phyloP scores from a whole-genome alignment of 2,113 vertebrate species.

The Oryzias woworae region DNA sequence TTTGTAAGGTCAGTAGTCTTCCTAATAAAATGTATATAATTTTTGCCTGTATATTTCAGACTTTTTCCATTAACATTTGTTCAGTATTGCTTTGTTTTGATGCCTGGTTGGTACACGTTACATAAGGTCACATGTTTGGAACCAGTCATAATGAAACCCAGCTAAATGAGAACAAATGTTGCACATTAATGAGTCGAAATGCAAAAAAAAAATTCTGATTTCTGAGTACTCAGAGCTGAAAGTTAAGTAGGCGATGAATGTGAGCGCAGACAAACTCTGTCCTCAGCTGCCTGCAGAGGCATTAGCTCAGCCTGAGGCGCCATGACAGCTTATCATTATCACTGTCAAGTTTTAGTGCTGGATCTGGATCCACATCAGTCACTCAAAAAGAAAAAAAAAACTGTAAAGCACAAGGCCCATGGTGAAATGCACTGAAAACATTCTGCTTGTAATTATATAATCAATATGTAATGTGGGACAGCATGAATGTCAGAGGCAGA shows the following conservation, averaged over 20 bases:
- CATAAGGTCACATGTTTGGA: neutral
- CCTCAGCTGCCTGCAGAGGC: conserved; percentile 13
- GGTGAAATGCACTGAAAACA: neutral
- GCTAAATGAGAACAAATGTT: neutral
- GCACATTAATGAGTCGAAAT: neutral
- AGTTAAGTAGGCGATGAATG: neutral
- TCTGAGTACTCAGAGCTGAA: neutral
- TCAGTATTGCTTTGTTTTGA: no score
- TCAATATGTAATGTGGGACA: neutral
- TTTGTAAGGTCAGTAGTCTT: no score
- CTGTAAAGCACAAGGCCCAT: conserved; percentile 2
- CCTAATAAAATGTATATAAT: no score
- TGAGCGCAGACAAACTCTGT: neutral
- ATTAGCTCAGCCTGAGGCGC: conserved; percentile 18
- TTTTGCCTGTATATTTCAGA: no score
- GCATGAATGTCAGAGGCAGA: neutral
- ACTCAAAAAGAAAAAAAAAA: conserved; percentile 1
- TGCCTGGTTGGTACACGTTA: no score
- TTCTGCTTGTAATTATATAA: neutral
- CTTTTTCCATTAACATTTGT: no score
- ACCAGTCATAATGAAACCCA: neutral
- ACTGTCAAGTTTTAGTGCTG: conserved; percentile 16
- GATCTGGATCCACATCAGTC: conserved; percentile 8
- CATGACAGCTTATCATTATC: conserved; percentile 30
- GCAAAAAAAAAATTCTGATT: neutral